phyloP scores from a whole-genome alignment of 2,888 invertebrate genomes.

The Agrilus cyanescens region DNA sequence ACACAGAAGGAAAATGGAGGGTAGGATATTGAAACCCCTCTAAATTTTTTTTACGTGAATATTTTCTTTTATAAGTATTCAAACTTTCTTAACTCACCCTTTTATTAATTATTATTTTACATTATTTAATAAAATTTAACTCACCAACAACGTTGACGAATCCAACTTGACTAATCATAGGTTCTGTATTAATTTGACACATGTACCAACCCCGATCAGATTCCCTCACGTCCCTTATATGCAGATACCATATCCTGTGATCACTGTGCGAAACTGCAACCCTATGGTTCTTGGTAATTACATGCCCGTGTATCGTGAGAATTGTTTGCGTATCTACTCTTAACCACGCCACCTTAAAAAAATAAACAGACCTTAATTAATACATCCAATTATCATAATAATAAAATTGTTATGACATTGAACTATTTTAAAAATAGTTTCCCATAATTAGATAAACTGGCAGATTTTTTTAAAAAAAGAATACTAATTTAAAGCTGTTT shows the following conservation, averaged over 20 bases:
- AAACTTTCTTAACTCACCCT: no score
- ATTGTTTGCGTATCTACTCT: conserved; percentile 85
- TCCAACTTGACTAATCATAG: conserved; percentile 60
- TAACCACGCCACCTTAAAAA: conserved; percentile 73
- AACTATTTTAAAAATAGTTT: no score
- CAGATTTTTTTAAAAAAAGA: no score
- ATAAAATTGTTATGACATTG: no score
- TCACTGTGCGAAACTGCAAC: conserved; percentile 71
- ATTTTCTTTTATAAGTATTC: no score
- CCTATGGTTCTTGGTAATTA: conserved; percentile 82
- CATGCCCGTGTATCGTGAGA: conserved; percentile 76
- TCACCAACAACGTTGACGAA: conserved; percentile 55
- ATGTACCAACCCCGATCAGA: conserved; percentile 74
- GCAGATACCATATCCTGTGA: conserved; percentile 69
- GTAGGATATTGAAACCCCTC: no score
- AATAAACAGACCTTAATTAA: conserved; percentile 5
- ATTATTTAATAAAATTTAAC: conserved; percentile 21
- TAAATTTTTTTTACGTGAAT: no score
- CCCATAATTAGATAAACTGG: no score
- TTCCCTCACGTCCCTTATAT: conserved; percentile 66
- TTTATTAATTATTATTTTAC: no score
- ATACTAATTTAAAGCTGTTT: no score
- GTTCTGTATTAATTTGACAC: conserved; percentile 67
- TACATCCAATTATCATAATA: no score
- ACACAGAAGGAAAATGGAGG: no score